A percentile compares a stretch with the other conserved stretches of the same genome.
Conservation (phyloP, 2,797 vertebrate genomes). For the Myripristis murdjan region DNA sequence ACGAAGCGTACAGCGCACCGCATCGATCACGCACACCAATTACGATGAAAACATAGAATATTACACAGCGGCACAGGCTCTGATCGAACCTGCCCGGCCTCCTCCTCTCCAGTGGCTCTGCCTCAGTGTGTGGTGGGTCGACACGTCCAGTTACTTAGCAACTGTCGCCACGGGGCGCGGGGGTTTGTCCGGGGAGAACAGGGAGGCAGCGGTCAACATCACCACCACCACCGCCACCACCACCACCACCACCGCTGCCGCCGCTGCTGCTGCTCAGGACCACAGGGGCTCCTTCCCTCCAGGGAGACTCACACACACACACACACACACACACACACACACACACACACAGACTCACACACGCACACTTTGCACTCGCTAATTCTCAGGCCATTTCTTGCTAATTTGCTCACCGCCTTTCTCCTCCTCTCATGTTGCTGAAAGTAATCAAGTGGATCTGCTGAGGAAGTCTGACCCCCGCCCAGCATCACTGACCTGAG, state of each 20-base stretch:
- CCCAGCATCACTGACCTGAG: no score
- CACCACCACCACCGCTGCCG: no score
- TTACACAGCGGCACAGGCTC: conserved; percentile 2
- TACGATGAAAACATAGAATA: conserved; percentile 13
- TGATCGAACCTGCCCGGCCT: conserved; percentile 17
- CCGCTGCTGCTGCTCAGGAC: neutral
- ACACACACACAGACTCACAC: no score
- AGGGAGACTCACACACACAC: no score
- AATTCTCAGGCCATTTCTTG: no score
- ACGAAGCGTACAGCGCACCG: neutral
- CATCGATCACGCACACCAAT: conserved; percentile 40
- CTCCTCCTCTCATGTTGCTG: no score
- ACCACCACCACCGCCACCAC: no score
- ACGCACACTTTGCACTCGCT: no score
- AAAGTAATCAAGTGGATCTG: no score
- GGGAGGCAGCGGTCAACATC: conserved; percentile 1
- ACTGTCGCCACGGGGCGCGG: conserved; percentile 35
- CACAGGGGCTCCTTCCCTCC: neutral
- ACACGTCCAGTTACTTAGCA: conserved; percentile 63
- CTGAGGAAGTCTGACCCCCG: no score
- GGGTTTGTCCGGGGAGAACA: neutral
- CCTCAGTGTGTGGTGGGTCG: conserved; percentile 14
- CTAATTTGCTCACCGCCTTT: no score
- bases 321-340: no score
- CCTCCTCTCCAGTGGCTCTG: conserved; percentile 21